Evolutionary conservation across 2,888 invertebrate genomes (phyloP).

Genomic region (Ormia ochracea): DNA sequence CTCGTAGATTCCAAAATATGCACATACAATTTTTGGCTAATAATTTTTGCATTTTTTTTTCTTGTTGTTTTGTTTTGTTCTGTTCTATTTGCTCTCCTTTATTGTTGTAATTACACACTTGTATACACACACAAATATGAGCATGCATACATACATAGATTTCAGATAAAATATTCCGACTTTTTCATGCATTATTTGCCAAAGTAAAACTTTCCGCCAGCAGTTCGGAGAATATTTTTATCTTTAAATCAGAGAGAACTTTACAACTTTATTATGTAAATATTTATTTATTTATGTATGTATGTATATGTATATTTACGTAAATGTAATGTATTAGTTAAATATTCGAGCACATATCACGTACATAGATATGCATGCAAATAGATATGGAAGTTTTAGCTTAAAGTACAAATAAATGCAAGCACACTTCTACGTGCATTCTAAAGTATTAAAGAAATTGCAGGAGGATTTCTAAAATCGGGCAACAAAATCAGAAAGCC

Average conservation of each 20-base stretch:
- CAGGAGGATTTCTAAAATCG: too few relatives aligned
- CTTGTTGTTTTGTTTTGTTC: too few relatives aligned
- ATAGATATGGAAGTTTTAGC: neutral
- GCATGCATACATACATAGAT: constrained; percentile 7
- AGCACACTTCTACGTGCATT: too few relatives aligned
- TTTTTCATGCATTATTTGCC: neutral
- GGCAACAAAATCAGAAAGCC: too few relatives aligned
- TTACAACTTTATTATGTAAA: too few relatives aligned
- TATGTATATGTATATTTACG: neutral
- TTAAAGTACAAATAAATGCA: neutral
- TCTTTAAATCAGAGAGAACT: neutral
- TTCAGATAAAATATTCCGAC: neutral
- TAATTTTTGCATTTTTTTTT: too few relatives aligned
- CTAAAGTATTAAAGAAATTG: too few relatives aligned
- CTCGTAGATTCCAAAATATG: constrained; percentile 7
- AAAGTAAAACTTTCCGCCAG: neutral
- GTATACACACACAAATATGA: too few relatives aligned
- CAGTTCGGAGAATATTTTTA: neutral
- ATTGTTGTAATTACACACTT: constrained; percentile 5
- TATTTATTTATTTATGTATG: neutral
- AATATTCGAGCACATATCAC: neutral
- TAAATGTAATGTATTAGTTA: neutral
- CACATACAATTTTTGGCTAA: neutral
- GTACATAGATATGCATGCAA: neutral
- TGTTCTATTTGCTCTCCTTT: neutral